phyloP scores from a whole-genome alignment of 2,113 vertebrate species.

The Proterorhinus semilunaris region DNA sequence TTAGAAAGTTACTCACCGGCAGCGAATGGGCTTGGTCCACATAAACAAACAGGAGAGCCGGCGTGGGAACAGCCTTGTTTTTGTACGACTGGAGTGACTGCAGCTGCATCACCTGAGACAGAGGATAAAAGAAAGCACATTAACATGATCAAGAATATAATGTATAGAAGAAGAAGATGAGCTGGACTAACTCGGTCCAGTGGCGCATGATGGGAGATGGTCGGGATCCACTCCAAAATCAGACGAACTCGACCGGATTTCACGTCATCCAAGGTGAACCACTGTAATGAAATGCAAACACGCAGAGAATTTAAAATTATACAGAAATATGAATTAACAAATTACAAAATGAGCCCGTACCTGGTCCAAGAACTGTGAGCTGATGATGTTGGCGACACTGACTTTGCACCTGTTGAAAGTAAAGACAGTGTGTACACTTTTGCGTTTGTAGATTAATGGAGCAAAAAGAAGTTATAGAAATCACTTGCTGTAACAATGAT shows the following conservation, averaged over 20 bases:
- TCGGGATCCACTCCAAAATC: slow-evolving; percentile 81
- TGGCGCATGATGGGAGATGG: slow-evolving; percentile 61
- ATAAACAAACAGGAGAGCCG: slow-evolving; percentile 83
- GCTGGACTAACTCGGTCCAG: slow-evolving; percentile 77
- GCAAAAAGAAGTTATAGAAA: too few relatives aligned
- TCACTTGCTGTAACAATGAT: too few relatives aligned
- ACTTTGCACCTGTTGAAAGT: slow-evolving; percentile 55
- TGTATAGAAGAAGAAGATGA: not conserved
- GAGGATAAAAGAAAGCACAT: slow-evolving; percentile 21
- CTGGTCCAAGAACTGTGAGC: slow-evolving; percentile 67
- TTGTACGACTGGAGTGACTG: slow-evolving; percentile 78
- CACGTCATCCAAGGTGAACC: slow-evolving; percentile 83
- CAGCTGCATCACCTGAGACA: slow-evolving; percentile 77
- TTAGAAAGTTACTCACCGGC: slow-evolving; percentile 75
- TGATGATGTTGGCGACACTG: slow-evolving; percentile 64
- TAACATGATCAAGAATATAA: slow-evolving; percentile 6
- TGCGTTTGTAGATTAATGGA: too few relatives aligned
- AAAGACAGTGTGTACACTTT: not conserved
- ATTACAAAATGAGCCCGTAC: slow-evolving; percentile 39
- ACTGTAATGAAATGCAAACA: slow-evolving; percentile 67
- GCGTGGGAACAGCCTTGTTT: slow-evolving; percentile 78
- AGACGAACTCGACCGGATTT: slow-evolving; percentile 85
- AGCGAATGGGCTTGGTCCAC: slow-evolving; percentile 81
- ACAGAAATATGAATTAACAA: not conserved
- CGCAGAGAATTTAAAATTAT: not conserved